These are phyloP conservation scores for Ephydatia muelleri DNA, from an alignment of 37 sponge, comb jelly and placozoan species.

Conservation along the genomic window DNA sequence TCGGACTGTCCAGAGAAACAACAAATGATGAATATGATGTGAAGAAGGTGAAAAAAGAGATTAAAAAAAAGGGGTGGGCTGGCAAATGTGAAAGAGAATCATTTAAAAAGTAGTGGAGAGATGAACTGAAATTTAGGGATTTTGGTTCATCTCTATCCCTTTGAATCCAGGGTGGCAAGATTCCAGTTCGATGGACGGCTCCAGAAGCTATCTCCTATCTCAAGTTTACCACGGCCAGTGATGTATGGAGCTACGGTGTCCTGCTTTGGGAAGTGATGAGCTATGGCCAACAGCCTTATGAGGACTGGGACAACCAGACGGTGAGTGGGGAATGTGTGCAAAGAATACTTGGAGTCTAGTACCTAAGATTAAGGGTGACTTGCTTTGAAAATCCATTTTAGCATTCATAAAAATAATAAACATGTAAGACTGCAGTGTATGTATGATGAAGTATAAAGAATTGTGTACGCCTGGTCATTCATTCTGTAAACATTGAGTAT, in stretches of 20 bases:
- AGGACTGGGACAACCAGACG: slow-evolving; percentile 75
- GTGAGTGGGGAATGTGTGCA: slow-evolving; percentile 15
- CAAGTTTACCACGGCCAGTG: slow-evolving; percentile 76
- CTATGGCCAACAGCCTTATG: slow-evolving; percentile 77
- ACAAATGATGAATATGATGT: slow-evolving; percentile 79
- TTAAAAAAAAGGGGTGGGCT: too few relatives aligned
- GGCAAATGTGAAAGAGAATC: background rate
- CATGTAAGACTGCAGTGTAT: too few relatives aligned
- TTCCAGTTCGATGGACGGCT: slow-evolving; percentile 89
- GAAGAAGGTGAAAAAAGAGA: slow-evolving; percentile 69
- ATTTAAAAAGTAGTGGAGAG: background rate
- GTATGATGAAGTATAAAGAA: too few relatives aligned
- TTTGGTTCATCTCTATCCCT: background rate
- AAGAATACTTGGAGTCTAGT: background rate
- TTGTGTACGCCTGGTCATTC: background rate
- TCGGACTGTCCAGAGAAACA: slow-evolving; percentile 85
- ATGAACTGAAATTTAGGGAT: background rate
- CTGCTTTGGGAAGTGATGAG: slow-evolving; percentile 90
- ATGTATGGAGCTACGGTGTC: slow-evolving; percentile 94
- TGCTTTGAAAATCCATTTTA: too few relatives aligned
- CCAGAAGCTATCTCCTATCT: slow-evolving; percentile 77
- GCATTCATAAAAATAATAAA: too few relatives aligned
- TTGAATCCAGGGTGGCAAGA: slow-evolving; percentile 74
- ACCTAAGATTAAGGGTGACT: too few relatives aligned
- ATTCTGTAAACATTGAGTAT: background rate